Evolutionary conservation across 1,140 invertebrate genomes (phyloP), one percentile per base, ranked within the genome.

Genomic region (Galleria mellonella): DNA sequence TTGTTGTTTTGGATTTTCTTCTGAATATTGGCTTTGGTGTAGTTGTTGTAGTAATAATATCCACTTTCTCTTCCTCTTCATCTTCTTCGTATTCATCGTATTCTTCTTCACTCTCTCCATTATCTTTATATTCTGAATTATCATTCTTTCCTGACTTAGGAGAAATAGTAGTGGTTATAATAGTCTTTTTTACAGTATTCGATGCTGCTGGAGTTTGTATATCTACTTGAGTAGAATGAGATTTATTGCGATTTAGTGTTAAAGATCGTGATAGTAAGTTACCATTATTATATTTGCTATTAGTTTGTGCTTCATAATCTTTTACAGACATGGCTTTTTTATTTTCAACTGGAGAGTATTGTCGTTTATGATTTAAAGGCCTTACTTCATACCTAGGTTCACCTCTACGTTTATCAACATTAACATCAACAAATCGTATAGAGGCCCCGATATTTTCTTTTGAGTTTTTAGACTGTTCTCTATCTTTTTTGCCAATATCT

Each of bases 371-470:
- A 61, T 87, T 86, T 47, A 43, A 40, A 31, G 62, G 51, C 47
- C 56, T 58, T 28, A 72, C 14, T 69, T 86, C 83, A 60, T 74
- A 86, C 50, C 66, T 65, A 10, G 81, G 81, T 67, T 86, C 83
- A 27, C 70, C 72, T 47, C 72, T 60, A 7, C 78, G 64, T 37
- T 61, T 33, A 56, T 81, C 76, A 14, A 59, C 29, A 47, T 58
- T 83, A 0, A 76, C 64, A 60, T 85, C 70, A 28, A 81, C 43
- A 59, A 82, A 69, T 31, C 43, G 64, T 17, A 53, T n/a, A 32
- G 39, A 46, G n/a, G 44, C 30, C 36, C 55, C 55, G 43, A 56
- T 62, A 33, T 37, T 33, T 9, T 49, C 49, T 13, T 44, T 47
- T 38, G 14, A 44, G 11, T 46, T 47, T 43, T 17, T 40, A n/a